Conservation (phyloP, 92 coral and sea anemone genomes). For the Parazoanthus darwini region DNA sequence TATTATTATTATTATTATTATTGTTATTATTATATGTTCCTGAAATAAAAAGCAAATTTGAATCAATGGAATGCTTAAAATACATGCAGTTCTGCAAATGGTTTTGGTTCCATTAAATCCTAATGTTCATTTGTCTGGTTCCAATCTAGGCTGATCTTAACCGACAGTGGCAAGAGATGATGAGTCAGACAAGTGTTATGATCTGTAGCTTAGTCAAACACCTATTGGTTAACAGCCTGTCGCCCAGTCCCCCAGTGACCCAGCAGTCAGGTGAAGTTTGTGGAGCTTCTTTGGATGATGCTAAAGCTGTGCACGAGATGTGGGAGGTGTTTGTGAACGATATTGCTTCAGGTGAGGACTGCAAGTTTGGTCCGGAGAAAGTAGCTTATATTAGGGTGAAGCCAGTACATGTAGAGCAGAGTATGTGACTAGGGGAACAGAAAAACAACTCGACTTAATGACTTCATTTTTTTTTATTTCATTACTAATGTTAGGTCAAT, state of each 20-base stretch:
- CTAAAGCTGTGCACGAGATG: constrained; percentile 36
- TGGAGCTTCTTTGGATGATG: neutral
- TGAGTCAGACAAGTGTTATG: constrained; percentile 28
- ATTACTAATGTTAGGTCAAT: neutral
- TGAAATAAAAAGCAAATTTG: too few species aligned
- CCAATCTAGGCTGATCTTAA: constrained; percentile 64
- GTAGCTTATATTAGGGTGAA: too few species aligned
- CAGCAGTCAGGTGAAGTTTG: neutral
- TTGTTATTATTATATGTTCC: too few species aligned
- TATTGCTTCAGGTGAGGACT: constrained; percentile 17
- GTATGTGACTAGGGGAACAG: neutral
- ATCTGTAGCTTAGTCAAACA: constrained; percentile 47
- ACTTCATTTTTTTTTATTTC: neutral
- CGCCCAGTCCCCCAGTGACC: neutral
- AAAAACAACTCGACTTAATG: neutral
- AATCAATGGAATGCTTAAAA: too few species aligned
- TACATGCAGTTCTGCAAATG: neutral
- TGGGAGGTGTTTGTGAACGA: constrained; percentile 56
- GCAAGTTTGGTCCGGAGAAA: neutral
- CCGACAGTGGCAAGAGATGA: constrained; percentile 72
- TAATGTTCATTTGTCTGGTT: neutral
- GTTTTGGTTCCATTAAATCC: neutral
- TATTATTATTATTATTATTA: too few species aligned
- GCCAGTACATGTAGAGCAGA: too few species aligned
- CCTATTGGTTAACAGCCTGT: constrained; percentile 18